These are phyloP conservation scores for Calycopis cecrops DNA, from an alignment of 1,140 invertebrate species.

Conservation along the genomic window DNA sequence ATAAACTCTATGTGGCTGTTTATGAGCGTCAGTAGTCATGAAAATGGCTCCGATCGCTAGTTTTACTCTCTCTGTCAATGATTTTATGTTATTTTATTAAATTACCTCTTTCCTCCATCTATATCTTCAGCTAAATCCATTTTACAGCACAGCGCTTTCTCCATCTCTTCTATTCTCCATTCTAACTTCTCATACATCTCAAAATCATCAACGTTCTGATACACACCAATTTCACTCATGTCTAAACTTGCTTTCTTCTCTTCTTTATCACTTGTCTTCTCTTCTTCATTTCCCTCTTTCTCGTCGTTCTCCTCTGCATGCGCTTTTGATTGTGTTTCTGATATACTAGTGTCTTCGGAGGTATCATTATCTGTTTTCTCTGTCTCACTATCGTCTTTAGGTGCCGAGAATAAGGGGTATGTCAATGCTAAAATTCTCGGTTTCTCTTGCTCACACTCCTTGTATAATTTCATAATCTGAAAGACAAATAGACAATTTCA, in stretches of 20 bases:
- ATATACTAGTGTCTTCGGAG: background rate
- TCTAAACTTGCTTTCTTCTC: background rate
- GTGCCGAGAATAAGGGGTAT: constrained; percentile 50
- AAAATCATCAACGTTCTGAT: constrained; percentile 56
- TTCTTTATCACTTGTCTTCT: constrained; percentile 14
- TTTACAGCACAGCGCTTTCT: constrained; percentile 50
- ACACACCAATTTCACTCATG: constrained; percentile 20
- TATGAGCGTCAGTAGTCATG: too few relatives aligned
- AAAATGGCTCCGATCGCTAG: too few relatives aligned
- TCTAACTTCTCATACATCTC: constrained; percentile 60
- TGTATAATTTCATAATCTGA: constrained; percentile 55
- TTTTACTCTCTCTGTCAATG: too few relatives aligned
- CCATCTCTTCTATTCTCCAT: constrained; percentile 59
- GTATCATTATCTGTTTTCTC: constrained; percentile 15
- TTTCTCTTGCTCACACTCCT: constrained; percentile 32
- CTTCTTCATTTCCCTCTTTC: constrained; percentile 15
- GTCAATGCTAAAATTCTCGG: constrained; percentile 55
- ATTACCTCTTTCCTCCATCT: constrained; percentile 56
- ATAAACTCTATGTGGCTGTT: too few relatives aligned
- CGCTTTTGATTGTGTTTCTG: constrained; percentile 17
- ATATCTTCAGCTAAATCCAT: constrained; percentile 67
- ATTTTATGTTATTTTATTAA: background rate
- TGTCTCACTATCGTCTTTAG: constrained; percentile 26
- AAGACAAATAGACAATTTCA: too few relatives aligned
- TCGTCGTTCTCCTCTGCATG: constrained; percentile 15